Evolutionary conservation across 2,113 vertebrate genomes (phyloP).

Genomic region (Colinus virginianus): DNA sequence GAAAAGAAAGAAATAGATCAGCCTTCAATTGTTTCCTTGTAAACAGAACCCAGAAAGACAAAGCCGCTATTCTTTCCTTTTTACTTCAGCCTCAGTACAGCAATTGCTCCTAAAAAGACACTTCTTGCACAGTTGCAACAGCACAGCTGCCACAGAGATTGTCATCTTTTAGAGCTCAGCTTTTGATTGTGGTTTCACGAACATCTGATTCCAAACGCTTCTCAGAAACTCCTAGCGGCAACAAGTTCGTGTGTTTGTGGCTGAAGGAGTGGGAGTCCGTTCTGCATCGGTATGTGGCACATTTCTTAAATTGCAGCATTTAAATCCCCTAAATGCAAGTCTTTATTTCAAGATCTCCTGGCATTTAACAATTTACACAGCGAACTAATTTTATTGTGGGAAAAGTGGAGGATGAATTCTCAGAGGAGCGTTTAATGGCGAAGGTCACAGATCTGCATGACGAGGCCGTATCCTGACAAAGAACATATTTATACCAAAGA

Average conservation of each 20-base stretch:
- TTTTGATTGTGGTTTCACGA: neutral
- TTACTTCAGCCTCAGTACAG: neutral
- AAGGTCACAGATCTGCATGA: neutral
- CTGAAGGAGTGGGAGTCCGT: accelerated
- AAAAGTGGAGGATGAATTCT: constrained; percentile 38
- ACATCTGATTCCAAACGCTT: neutral
- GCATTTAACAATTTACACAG: neutral
- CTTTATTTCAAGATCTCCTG: neutral
- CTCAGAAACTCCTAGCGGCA: neutral
- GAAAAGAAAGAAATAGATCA: neutral
- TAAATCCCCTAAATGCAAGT: neutral
- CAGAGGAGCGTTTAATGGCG: neutral
- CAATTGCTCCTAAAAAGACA: neutral
- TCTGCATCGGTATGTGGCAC: neutral
- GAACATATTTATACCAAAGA: neutral
- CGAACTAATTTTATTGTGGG: constrained; percentile 10
- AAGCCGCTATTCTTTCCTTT: neutral
- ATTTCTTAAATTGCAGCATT: neutral
- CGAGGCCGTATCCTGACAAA: constrained; percentile 7
- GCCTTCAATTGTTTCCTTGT: neutral
- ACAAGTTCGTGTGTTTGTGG: neutral
- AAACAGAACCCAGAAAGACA: neutral
- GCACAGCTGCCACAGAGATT: neutral
- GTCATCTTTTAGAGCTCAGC: neutral
- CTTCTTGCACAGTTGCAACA: neutral